Percentiles rank a stretch among this genome's conserved stretches.
These are phyloP conservation scores for Porites australiensis DNA, from an alignment of 64 coral and sea anemone genomes.

Conservation along the genomic window DNA sequence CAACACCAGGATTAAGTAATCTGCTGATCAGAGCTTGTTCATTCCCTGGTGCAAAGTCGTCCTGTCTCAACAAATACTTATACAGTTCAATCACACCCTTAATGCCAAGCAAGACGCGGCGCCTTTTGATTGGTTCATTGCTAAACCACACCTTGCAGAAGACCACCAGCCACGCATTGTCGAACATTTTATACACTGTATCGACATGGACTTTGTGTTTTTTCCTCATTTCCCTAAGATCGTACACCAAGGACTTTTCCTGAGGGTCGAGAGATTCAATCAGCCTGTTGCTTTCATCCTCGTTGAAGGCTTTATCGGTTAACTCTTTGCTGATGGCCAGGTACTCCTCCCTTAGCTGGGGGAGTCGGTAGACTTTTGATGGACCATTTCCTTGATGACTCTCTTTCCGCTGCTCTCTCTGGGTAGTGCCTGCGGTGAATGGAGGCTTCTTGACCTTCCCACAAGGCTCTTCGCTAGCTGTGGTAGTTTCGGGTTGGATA, in stretches of 20 bases:
- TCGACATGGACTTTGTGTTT: not conserved
- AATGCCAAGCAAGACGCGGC: not conserved
- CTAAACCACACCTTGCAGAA: not conserved
- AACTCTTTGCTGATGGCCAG: slow-evolving; percentile 28
- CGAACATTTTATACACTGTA: not conserved
- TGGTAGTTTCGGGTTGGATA: too few relatives aligned
- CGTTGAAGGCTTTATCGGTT: slow-evolving; percentile 3
- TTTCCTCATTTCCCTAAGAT: slow-evolving; percentile 1
- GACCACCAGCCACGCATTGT: not conserved
- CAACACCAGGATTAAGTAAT: not conserved
- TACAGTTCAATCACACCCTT: slow-evolving; percentile 1
- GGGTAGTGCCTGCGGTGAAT: not conserved
- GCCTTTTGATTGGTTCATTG: not conserved
- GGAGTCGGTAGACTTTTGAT: not conserved
- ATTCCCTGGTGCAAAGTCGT: slow-evolving; percentile 19
- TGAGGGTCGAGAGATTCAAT: slow-evolving; percentile 3
- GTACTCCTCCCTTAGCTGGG: not conserved
- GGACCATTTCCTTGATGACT: not conserved
- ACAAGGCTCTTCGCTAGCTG: too few relatives aligned
- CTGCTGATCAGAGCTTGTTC: slow-evolving; percentile 11
- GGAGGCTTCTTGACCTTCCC: not conserved
- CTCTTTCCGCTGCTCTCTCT: not conserved
- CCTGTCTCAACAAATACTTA: slow-evolving; percentile 20
- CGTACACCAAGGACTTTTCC: slow-evolving; percentile 15
- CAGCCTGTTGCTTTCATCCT: not conserved